Base-by-base conservation (phyloP, 1,140 invertebrate genomes). In the Papilio aristodemus region DNA sequence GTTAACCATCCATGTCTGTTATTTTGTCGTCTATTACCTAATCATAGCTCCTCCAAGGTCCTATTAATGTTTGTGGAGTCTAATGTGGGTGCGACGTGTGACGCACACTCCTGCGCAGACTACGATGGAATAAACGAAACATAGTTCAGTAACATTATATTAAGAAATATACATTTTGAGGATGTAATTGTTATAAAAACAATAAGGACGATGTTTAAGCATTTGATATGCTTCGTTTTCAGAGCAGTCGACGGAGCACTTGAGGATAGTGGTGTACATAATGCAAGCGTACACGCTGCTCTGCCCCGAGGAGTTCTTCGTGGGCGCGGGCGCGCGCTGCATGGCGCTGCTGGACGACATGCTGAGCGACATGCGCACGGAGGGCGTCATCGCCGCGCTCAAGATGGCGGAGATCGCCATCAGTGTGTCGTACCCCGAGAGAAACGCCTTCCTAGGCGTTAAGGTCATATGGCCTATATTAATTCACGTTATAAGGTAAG, bases 271-370 rank as follows among this genome's bases (percentile, higher is more conserved):
- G 76, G 92, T 97, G 10, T 94, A 95, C 75, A 95, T 98, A 78
- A 95, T 96, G 75, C 94, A 96, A 84, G 95, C 95, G 4, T 98
- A 98, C 85, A 93, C 97, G 0, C 85, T 98, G n/a, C 91, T 98
- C 5, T 95, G 94, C 76, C 96, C 96, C 0, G 93, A 95, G 80
- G 93, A 95, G 75, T 97, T 97, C 83, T 92, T 98, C 73, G 92
- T 94, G 71, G 95, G 95, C 36, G 92, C 95, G 73, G 96, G 96
- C 0, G 90, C 89, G 8, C 90, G 93, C 62, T 93, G 97, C 74
- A 93, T 97, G 38, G 89, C 92, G 3, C 92, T 94, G 11, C 93
- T 97, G 67, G 93, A 93, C 71, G 93, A 93, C 39, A 88, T 97
- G 80, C 87, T 98, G 58, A 93, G 93, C 50, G 97, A 98, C 89